Conservation (phyloP, 2,113 vertebrate species). For the Bungarus multicinctus region DNA sequence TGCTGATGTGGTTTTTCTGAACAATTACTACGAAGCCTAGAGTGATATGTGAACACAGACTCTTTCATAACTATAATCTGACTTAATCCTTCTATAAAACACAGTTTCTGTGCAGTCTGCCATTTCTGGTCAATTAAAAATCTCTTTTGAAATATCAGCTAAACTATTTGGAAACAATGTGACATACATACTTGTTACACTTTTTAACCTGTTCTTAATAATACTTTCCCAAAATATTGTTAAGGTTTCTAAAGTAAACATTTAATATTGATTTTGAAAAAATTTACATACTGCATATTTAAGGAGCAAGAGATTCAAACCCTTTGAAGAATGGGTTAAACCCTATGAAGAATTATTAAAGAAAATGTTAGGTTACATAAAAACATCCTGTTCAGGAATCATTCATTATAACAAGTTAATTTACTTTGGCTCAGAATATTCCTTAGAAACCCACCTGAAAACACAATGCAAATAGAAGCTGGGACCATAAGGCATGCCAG, state of each 20-base stretch:
- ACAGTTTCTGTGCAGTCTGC: not conserved
- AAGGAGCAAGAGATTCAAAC: not conserved
- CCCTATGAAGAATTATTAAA: not conserved
- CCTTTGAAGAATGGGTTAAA: not conserved
- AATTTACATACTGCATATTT: not conserved
- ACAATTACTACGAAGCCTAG: not conserved
- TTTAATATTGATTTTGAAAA: not conserved
- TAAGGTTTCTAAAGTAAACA: not conserved
- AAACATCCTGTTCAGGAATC: not conserved
- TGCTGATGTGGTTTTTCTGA: not conserved
- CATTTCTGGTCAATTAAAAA: not conserved
- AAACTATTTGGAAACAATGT: not conserved
- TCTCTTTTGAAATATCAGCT: not conserved
- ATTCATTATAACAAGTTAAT: not conserved
- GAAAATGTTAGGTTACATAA: not conserved
- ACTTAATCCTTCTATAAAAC: not conserved
- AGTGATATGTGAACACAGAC: not conserved
- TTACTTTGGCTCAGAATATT: fast-evolving
- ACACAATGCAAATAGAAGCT: not conserved
- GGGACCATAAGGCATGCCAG: not conserved
- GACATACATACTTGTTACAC: not conserved
- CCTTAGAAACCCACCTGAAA: not conserved
- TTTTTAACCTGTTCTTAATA: not conserved
- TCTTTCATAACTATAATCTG: not conserved
- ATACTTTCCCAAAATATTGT: not conserved